These are phyloP conservation scores for Struthio camelus DNA, from an alignment of 2,113 vertebrate species.

Conservation along the genomic window DNA sequence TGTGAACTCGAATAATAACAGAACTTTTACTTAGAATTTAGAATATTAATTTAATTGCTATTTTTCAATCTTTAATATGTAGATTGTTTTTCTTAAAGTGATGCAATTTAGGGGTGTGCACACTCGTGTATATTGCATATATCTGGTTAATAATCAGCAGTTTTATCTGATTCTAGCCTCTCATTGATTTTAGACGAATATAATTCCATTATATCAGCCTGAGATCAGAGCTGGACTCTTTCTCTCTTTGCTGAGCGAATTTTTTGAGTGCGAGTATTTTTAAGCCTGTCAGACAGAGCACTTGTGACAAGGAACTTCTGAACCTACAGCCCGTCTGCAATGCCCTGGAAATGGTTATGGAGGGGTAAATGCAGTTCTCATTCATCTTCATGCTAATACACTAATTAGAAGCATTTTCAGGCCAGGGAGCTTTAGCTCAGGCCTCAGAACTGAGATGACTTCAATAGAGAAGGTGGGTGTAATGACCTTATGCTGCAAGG, in stretches of 20 bases:
- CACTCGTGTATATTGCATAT: rapidly evolving
- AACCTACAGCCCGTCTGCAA: neutral
- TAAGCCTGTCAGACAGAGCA: neutral
- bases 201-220: neutral
- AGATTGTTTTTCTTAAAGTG: neutral
- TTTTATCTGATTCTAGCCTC: neutral
- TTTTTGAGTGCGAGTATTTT: neutral
- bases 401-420: slow-evolving; percentile 10
- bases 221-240: neutral
- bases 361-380: neutral
- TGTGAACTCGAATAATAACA: neutral
- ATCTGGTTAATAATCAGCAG: neutral
- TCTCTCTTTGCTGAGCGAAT: neutral
- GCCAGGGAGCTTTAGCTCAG: neutral
- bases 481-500: neutral
- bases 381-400: neutral
- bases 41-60: neutral
- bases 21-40: neutral
- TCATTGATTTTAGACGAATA: neutral
- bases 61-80: neutral
- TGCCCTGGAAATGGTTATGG: neutral
- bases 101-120: neutral
- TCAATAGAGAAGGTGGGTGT: neutral
- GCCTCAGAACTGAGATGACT: neutral
- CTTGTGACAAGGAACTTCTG: neutral